Base-by-base conservation (phyloP, 2,797 vertebrate species). In the Peromyscus melanophrys region DNA sequence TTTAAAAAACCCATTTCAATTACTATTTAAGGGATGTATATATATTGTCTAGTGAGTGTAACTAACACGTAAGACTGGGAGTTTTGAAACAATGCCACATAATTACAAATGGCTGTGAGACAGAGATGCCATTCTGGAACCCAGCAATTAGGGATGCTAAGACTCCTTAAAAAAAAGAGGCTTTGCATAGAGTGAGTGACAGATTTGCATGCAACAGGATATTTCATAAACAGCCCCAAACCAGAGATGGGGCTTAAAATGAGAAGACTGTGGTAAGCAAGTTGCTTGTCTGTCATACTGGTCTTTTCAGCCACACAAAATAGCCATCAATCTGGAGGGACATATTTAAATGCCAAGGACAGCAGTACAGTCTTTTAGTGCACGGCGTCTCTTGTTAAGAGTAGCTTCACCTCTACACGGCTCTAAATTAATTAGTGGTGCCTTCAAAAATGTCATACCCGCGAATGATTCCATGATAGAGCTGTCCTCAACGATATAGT, bases 31-130 rank as follows among this genome's bases (percentile, higher is more conserved):
- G 73, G 91, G 85, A 43, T 92, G 34, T 65, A 4, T 85, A 8
- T 61, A 27, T 86, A 8, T 61, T 85, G 55, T 46, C 37, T 6
- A 3, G 34, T 93, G 40, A 83, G 17, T 46, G 34, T 88, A 57
- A 81, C 85, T 87, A 92, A 81, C 16, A 61, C 6, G 7, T 27
- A 63, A 63, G 81, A 84, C 63, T 49, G 46, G 77, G 89, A 52
- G 92, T 34, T 77, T 90, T 95, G 71, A 75, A 75, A 84, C 86
- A 87, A 7, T 63, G n/a, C 71, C 59, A 67, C 14, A 6, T 80
- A 80, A 91, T 87, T 95, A 81, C 83, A 73, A 96, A 95, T 57
- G 71, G 46, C 49, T 81, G 27, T 59, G 61, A 88, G 95, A 88
- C 40, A 83, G 76, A 96, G 87, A 71, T 55, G 17, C 34, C 14